Evolutionary conservation across 2,113 vertebrate genomes (phyloP).

Genomic region (Nyctereutes procyonoides): DNA sequence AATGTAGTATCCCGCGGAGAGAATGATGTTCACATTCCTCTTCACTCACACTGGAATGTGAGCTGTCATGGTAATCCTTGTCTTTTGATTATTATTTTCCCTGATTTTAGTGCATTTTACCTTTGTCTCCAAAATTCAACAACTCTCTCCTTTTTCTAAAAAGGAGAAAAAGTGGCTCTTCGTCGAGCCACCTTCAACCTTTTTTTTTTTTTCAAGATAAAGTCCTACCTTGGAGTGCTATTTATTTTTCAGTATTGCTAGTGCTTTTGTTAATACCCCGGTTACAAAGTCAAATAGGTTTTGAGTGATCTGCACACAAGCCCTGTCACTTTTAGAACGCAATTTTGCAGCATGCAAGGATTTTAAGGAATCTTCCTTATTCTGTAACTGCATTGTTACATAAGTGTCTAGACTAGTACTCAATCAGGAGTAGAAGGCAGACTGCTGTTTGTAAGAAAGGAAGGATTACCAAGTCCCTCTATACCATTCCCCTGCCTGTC

Average conservation of each 20-base stretch:
- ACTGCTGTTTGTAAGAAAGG: neutral
- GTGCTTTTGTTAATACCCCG: neutral
- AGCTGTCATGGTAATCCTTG: neutral
- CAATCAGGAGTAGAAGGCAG: neutral
- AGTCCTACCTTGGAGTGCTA: neutral
- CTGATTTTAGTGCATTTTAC: neutral
- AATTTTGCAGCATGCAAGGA: neutral
- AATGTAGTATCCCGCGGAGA: rapidly evolving
- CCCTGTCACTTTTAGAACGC: neutral
- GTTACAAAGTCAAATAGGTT: neutral
- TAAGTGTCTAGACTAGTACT: neutral
- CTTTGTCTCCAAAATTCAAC: neutral
- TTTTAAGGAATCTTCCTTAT: neutral
- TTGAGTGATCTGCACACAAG: neutral
- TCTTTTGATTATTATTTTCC: neutral
- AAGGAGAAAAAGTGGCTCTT: neutral
- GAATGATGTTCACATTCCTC: rapidly evolving
- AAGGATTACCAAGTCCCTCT: neutral
- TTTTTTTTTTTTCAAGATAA: neutral
- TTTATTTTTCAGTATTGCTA: neutral
- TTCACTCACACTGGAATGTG: neutral
- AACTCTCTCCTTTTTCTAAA: neutral
- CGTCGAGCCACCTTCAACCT: neutral
- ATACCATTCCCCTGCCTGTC: neutral
- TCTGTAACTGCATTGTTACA: neutral